These are phyloP conservation scores for Rhineura floridana DNA, from an alignment of 2,113 vertebrate genomes.

Conservation along the genomic window DNA sequence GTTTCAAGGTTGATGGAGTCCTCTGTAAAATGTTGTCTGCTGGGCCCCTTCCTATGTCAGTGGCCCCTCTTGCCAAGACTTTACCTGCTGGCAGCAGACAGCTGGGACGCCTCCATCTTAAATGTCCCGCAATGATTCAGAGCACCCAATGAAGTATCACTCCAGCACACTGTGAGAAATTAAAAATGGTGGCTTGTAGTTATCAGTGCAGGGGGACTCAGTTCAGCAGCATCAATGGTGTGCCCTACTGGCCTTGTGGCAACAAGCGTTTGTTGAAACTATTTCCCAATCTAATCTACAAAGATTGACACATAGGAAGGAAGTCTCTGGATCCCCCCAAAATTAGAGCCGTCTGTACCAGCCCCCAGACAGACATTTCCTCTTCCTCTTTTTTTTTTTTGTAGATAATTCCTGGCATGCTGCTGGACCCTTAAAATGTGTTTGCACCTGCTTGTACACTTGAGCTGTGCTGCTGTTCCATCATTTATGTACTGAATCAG, in stretches of 20 bases:
- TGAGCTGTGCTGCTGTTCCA: constrained; percentile 65
- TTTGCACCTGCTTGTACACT: constrained; percentile 9
- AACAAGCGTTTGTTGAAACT: not conserved
- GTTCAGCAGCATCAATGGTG: not conserved
- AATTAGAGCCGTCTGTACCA: not conserved
- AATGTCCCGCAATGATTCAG: not conserved
- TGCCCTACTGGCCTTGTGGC: not conserved
- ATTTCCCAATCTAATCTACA: not conserved
- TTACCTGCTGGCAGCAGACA: not conserved
- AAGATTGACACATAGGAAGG: not conserved
- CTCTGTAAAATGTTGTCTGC: not conserved
- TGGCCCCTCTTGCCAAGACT: not conserved
- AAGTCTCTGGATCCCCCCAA: not conserved
- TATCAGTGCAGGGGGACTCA: not conserved
- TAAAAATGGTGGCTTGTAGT: not conserved
- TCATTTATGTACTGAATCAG: constrained; percentile 68
- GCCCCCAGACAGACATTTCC: not conserved
- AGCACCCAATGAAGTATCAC: not conserved
- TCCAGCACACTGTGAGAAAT: not conserved
- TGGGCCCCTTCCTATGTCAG: not conserved
- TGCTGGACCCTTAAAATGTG: not conserved
- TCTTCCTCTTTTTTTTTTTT: not conserved
- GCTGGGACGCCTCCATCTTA: not conserved
- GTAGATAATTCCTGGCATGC: not conserved
- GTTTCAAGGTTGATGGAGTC: not conserved